Conservation (phyloP, 1,140 invertebrate species). For the Ceratitis capitata region DNA sequence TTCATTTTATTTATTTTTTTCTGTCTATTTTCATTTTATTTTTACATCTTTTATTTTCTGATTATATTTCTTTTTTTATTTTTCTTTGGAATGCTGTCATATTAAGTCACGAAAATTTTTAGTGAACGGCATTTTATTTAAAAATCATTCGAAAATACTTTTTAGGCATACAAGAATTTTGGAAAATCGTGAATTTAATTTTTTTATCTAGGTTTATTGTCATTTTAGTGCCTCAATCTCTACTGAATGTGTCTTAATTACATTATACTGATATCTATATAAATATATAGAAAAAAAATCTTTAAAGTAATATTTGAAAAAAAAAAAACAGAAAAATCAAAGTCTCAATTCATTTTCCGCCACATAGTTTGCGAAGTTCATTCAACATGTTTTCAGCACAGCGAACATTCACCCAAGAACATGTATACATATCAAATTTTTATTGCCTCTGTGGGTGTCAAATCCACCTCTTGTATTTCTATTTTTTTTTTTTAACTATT, state of each 20-base stretch:
- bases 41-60: neutral
- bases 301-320: neutral
- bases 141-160: neutral
- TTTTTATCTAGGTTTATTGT: conserved; percentile 23
- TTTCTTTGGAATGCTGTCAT: conserved; percentile 4
- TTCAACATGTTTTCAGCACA: neutral
- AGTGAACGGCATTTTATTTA: conserved; percentile 2
- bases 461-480: neutral
- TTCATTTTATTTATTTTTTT: neutral
- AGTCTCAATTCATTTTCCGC: neutral
- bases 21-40: neutral
- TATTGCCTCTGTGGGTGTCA: neutral
- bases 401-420: too few species aligned
- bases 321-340: neutral
- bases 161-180: neutral
- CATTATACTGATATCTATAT: neutral
- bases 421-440: neutral
- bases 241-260: conserved; percentile 3
- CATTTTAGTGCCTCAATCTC: neutral
- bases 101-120: conserved; percentile 12
- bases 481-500: neutral
- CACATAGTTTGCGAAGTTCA: neutral
- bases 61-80: neutral
- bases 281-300: too few species aligned
- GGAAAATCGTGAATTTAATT: neutral